A percentile compares a stretch with the other conserved stretches of the same genome.
These are phyloP conservation scores for Acomys russatus DNA, from an alignment of 2,797 vertebrate species.

Conservation along the genomic window DNA sequence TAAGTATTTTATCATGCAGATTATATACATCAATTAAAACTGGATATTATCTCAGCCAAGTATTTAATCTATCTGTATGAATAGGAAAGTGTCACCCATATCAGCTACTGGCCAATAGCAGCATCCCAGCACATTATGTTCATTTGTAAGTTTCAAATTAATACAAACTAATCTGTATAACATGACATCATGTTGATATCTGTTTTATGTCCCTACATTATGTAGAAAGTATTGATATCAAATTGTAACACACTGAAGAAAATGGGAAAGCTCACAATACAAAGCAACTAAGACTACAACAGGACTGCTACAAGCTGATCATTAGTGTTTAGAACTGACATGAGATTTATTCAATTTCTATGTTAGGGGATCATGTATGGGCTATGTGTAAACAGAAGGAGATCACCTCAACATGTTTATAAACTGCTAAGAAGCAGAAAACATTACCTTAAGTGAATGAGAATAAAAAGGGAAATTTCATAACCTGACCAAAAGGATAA, in stretches of 20 bases:
- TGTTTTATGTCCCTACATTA: background rate
- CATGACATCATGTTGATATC: background rate
- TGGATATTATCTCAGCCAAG: background rate
- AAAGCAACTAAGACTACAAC: background rate
- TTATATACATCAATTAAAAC: background rate
- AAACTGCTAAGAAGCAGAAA: conserved; percentile 42
- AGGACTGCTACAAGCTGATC: background rate
- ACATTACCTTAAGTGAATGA: background rate
- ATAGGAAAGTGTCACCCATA: background rate
- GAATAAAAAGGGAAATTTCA: background rate
- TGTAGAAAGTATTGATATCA: background rate
- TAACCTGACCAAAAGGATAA: background rate
- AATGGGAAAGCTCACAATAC: background rate
- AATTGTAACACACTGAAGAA: conserved; percentile 19
- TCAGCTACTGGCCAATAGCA: background rate
- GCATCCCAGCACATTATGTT: background rate
- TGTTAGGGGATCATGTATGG: background rate
- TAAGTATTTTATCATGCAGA: background rate
- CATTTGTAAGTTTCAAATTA: background rate
- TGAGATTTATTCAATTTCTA: background rate
- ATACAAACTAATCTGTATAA: background rate
- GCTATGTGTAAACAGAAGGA: background rate
- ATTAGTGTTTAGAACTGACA: conserved; percentile 24
- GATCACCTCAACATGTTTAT: background rate
- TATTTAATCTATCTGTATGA: background rate